These are phyloP conservation scores for Brassicogethes aeneus DNA, from an alignment of 2,888 invertebrate genomes.

Conservation along the genomic window DNA sequence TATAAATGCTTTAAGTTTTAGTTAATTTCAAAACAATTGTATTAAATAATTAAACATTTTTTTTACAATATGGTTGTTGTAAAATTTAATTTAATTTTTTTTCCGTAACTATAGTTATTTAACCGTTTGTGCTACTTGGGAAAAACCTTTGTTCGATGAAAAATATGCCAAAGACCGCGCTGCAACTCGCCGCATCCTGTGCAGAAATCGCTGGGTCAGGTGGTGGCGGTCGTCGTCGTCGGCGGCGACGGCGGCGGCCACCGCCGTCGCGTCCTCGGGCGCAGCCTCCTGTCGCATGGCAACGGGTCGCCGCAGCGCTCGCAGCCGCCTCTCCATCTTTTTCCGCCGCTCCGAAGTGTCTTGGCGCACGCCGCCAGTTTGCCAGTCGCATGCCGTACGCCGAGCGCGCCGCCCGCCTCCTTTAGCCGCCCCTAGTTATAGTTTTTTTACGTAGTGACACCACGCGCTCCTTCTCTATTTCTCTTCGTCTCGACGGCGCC, in stretches of 20 bases:
- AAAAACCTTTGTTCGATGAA: no score
- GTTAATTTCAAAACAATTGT: no score
- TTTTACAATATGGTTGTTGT: no score
- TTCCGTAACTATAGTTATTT: no score
- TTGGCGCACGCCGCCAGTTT: background rate
- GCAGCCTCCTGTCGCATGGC: conserved; percentile 31
- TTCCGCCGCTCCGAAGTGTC: no score
- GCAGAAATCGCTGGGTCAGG: background rate
- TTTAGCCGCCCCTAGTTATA: conserved; percentile 27
- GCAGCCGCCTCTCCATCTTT: no score
- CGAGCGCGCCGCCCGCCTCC: conserved; percentile 20
- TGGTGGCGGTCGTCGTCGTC: background rate
- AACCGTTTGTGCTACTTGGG: no score
- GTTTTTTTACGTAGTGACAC: conserved; percentile 21
- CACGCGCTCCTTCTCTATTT: conserved; percentile 20
- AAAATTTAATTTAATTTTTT: no score
- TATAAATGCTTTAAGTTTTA: no score
- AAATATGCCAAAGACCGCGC: no score
- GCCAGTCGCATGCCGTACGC: conserved; percentile 18
- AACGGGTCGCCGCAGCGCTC: conserved; percentile 18
- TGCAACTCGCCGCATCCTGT: no score
- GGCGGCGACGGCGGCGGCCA: background rate
- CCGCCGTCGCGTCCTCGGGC: conserved; percentile 10
- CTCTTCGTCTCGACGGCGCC: conserved; percentile 13
- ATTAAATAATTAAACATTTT: no score